These are phyloP conservation scores for Galemys pyrenaicus DNA, from an alignment of 2,113 vertebrate genomes.

Conservation along the genomic window DNA sequence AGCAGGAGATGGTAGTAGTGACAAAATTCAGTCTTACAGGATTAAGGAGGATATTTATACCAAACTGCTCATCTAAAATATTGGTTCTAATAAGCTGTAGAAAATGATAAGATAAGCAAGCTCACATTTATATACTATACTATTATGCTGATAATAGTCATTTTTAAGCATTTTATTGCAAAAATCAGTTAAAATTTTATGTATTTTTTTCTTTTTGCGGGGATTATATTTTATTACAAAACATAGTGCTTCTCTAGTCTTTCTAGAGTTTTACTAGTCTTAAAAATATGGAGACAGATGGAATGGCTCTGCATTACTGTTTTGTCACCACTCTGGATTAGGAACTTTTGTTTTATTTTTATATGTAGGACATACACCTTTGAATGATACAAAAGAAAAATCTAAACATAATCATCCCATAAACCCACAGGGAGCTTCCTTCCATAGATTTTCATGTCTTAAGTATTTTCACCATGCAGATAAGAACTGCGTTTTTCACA, in stretches of 20 bases:
- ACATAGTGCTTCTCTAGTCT: not conserved
- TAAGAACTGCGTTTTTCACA: constrained; percentile 19
- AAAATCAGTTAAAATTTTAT: not conserved
- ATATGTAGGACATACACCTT: not conserved
- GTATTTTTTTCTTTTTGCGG: not conserved
- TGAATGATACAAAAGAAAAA: not conserved
- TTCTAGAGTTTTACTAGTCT: not conserved
- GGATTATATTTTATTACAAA: not conserved
- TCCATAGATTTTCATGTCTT: constrained; percentile 15
- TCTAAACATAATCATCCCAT: not conserved
- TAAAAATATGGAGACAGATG: not conserved
- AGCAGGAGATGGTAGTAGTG: not conserved
- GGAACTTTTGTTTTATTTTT: constrained; percentile 40
- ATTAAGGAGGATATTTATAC: not conserved
- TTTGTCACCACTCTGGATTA: not conserved
- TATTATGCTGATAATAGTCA: not conserved
- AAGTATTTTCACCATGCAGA: constrained; percentile 33
- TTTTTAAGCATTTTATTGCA: not conserved
- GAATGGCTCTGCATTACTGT: not conserved
- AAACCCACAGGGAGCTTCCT: constrained; percentile 31
- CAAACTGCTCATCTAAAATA: not conserved
- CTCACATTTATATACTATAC: not conserved
- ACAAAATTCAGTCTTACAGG: not conserved
- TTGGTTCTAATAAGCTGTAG: not conserved
- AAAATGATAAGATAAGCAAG: not conserved